Base-by-base conservation (phyloP, 2,113 vertebrate genomes). In the Austrofundulus limnaeus region DNA sequence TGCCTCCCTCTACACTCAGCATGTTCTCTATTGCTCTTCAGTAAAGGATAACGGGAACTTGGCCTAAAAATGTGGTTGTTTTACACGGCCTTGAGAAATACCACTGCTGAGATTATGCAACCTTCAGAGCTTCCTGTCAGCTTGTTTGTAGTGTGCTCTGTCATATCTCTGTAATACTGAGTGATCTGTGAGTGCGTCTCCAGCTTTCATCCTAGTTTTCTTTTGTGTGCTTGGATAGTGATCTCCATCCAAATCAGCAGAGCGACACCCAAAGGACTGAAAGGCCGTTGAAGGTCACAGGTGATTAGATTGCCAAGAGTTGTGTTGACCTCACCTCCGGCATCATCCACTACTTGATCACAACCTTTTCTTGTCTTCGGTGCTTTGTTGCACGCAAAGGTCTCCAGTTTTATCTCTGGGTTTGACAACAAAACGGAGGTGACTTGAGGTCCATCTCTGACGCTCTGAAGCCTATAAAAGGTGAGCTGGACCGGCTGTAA, bases 311-410 rank as follows among this genome's bases (percentile, higher is more conserved):
- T 80, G 48, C 70, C n/a, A 69, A 52, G 51, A 52, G 51, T 69
- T 73, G 19, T 63, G 63, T 43, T 77, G 84, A 84, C 85, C 80
- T 84, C 77, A 72, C 70, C 61, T 70, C 49, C 68, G 63, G 49
- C 61, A 71, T 80, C 60, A 56, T 42, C 72, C 16, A 20, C 61
- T 28, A 61, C 64, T 75, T 75, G 74, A 88, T 91, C 81, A 75
- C 46, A 83, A 61, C 21, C 58, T 82, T 58, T 66, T 73, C 28
- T 56, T 28, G 65, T 60, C 73, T 54, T 75, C 47, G 13, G 47
- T 57, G 56, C 73, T 90, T 92, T 91, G 91, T 92, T 84, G 61
- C 59, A 34, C 45, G 48, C 52, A 92, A 93, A 93, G 89, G 92
- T 93, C 89, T 85, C 75, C 3, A n/a, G 51, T 75, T 53, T 87